Evolutionary conservation across 2,888 invertebrate genomes (phyloP).

Genomic region (Carcina quercana): DNA sequence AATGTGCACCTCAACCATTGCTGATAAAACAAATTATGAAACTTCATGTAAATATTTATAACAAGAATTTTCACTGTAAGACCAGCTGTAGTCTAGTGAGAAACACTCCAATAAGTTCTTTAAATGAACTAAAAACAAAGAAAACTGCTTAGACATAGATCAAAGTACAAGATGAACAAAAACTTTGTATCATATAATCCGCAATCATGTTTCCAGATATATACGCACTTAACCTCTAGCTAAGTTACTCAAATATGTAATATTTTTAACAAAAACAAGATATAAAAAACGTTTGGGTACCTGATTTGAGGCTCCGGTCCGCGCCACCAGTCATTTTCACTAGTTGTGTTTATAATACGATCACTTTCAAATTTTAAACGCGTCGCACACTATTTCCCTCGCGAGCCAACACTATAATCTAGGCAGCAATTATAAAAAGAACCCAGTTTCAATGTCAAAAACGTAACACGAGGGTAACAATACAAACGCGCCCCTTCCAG

Average conservation of each 20-base stretch:
- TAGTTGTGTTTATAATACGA: constrained; percentile 28
- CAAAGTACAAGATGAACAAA: constrained; percentile 6
- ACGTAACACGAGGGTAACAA: constrained; percentile 62
- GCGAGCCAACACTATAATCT: constrained; percentile 61
- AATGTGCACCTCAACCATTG: no score
- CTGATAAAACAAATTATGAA: no score
- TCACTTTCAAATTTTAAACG: constrained; percentile 39
- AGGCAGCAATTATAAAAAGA: constrained; percentile 73
- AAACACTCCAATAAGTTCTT: no score
- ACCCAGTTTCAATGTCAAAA: constrained; percentile 72
- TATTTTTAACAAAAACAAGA: constrained; percentile 52
- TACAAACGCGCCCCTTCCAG: constrained; percentile 34
- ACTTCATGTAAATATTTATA: no score
- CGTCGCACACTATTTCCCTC: constrained; percentile 45
- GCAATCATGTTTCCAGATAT: constrained; percentile 12
- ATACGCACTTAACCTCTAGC: constrained; percentile 33
- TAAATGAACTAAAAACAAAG: neutral
- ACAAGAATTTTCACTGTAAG: no score
- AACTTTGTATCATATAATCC: neutral
- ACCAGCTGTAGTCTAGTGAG: no score
- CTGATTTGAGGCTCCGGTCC: constrained; percentile 55
- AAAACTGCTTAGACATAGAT: neutral
- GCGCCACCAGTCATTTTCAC: constrained; percentile 61
- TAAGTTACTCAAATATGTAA: constrained; percentile 28
- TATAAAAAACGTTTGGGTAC: constrained; percentile 35